phyloP scores from a whole-genome alignment of 2,888 invertebrate species.

The Rhaphigaster nebulosa region DNA sequence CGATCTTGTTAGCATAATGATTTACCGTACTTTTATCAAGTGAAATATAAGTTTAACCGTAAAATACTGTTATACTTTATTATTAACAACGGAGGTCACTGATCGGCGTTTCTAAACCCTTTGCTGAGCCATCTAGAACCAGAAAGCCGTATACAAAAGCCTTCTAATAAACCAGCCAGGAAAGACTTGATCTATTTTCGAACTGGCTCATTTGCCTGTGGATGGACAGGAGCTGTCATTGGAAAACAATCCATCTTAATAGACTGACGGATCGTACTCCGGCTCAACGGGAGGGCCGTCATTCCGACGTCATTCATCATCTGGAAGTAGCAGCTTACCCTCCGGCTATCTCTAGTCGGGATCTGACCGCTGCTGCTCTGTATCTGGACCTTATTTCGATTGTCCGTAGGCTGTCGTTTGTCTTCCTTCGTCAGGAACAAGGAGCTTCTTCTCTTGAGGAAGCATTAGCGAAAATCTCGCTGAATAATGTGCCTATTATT shows the following conservation, averaged over 20 bases:
- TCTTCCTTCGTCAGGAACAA: background rate
- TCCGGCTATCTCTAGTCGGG: slow-evolving; percentile 20
- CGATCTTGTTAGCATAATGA: too few relatives aligned
- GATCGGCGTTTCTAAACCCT: too few relatives aligned
- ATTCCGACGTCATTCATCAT: slow-evolving; percentile 41
- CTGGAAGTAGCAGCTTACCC: slow-evolving; percentile 24
- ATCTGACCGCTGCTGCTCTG: background rate
- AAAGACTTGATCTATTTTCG: slow-evolving; percentile 30
- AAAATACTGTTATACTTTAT: too few relatives aligned
- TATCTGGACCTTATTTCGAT: slow-evolving; percentile 25
- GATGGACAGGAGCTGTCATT: slow-evolving; percentile 37
- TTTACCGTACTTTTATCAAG: too few relatives aligned
- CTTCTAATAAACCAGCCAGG: background rate
- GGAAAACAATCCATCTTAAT: slow-evolving; percentile 47
- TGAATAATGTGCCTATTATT: background rate
- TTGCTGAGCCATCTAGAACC: background rate
- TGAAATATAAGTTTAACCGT: too few relatives aligned
- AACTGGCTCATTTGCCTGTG: slow-evolving; percentile 37
- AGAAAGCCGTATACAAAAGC: background rate
- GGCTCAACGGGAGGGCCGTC: slow-evolving; percentile 29
- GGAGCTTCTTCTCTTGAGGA: background rate
- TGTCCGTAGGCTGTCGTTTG: background rate
- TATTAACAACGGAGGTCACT: too few relatives aligned
- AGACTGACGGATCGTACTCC: slow-evolving; percentile 36
- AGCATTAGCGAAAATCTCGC: background rate